Base-by-base conservation (phyloP, 2,888 invertebrate species). In the Dimorphilus gyrociliatus region DNA sequence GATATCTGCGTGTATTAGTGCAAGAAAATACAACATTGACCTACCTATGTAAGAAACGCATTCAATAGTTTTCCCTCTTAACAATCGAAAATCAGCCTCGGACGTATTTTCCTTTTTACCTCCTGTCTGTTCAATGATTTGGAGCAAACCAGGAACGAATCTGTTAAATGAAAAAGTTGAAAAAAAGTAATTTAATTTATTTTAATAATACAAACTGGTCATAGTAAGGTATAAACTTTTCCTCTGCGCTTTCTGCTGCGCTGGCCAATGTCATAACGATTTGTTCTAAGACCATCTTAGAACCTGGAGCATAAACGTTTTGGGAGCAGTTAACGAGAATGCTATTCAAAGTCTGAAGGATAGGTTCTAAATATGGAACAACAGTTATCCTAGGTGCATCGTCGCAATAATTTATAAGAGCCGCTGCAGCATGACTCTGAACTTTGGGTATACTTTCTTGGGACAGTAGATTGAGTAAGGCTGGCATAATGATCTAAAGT, bases 191-290 rank as follows among this genome's bases (percentile, higher is more conserved):
- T 34, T 7, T 16, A 10, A 23, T n/a, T 19, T 3, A 12, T 6
- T 16, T 6, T 6, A 5, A 19, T 14, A 21, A n/a, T 32, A 48
- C 49, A 35, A 44, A 67, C 45, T 82, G 74, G 56, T 90, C 90
- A 53, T 97, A 99, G 65, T 90, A 94, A 2, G 75, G 69, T 5
- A 79, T 75, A 63, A 99, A 99, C 53, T 88, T 85, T 51, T 86
- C 85, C 63, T 92, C 90, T 8, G 88, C 82, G 0, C 94, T 88
- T 62, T 97, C 97, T 2, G 97, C 97, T 1, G 97, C 86, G 0
- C 92, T 88, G 6, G 97, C 94, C 41, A 97, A 82, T 3, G 94
- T 92, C 1, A 92, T 92, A n/a, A 94, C 88, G 30, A 86, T 78
- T 67, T 99, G 97, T 65, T 97, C 94, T 39, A 97, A 66, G 7